These are phyloP conservation scores for Melieria picta DNA, from an alignment of 2,888 invertebrate species.

Conservation along the genomic window DNA sequence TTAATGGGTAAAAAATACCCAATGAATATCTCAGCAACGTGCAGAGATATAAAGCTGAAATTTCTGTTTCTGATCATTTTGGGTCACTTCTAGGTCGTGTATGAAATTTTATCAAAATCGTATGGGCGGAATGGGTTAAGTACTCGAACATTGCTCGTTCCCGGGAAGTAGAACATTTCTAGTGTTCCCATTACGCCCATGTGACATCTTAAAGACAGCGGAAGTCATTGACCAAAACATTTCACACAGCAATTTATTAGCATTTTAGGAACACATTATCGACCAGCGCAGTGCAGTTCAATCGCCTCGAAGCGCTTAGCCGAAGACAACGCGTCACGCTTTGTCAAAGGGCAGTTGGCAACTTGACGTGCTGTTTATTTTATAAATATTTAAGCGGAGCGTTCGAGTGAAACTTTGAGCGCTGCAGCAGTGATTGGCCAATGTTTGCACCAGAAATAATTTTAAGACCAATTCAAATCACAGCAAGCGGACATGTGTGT, in stretches of 20 bases:
- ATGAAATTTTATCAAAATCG: too few species aligned
- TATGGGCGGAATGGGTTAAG: too few species aligned
- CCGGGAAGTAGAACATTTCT: too few species aligned
- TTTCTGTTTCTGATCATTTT: too few species aligned
- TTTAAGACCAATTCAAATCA: background rate
- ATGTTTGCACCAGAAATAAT: too few species aligned
- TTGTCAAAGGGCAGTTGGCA: conserved; percentile 4
- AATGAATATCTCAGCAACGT: too few species aligned
- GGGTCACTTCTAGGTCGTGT: too few species aligned
- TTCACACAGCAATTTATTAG: background rate
- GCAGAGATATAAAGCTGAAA: too few species aligned
- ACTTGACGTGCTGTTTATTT: background rate
- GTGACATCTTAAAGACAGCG: background rate
- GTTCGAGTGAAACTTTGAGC: background rate
- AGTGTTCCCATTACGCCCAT: too few species aligned
- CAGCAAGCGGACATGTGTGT: background rate
- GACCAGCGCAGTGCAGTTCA: background rate
- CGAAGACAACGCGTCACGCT: background rate
- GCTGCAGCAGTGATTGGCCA: too few species aligned
- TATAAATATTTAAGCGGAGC: conserved; percentile 3
- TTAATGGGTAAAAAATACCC: too few species aligned
- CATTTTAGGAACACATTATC: background rate
- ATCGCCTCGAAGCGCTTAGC: background rate
- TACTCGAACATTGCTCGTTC: too few species aligned
- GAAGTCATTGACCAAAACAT: background rate